Evolutionary conservation across 1,140 invertebrate genomes (phyloP), one percentile per base, ranked within the genome.

Genomic region (Drosophila chauvacae): DNA sequence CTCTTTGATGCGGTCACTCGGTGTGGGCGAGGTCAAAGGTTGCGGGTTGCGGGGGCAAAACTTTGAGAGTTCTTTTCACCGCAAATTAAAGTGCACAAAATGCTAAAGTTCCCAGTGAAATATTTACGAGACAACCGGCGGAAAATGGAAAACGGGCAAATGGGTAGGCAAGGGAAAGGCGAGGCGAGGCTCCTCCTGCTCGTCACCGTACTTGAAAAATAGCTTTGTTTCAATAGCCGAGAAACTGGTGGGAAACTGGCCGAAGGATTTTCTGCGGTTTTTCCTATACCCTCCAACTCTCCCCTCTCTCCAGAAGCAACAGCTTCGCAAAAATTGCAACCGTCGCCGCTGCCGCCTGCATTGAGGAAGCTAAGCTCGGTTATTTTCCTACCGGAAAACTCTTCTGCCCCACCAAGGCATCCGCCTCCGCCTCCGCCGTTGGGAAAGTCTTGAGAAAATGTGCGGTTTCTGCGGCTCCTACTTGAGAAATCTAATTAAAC

Each of bases 401-500:
- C 48, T 20, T 7, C 13, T 23, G 1, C 13, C 20, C 18, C 11
- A 26, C 11, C 5, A 20, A 20, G 11, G 11, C 51, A 0, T 35
- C 4, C n/a, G 18, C 28, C 2, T 11, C 3, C 1, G 44, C 23
- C 44, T 14, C 3, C 16, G 26, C 4, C 44, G 4, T n/a, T 60
- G 42, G 23, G 4, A 44, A 76, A 66, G 81, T 71, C 81, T 77
- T 85, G 86, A 88, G 85, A 88, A 88, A 83, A 91, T 82, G 82
- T 90, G 80, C 82, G 86, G 86, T 86, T 86, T 63, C 62, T 90
- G 86, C 57, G 86, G 86, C 76, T 80, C 45, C 69, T 80, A 77
- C 82, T 90, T 78, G 87, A 90, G 86, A 90, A 90, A 90, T 90
- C 87, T 90, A 90, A 90, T 90, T 90, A 90, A 86, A 90, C 77